Base-by-base conservation (phyloP, 2,888 invertebrate species). In the Ophion costatus region DNA sequence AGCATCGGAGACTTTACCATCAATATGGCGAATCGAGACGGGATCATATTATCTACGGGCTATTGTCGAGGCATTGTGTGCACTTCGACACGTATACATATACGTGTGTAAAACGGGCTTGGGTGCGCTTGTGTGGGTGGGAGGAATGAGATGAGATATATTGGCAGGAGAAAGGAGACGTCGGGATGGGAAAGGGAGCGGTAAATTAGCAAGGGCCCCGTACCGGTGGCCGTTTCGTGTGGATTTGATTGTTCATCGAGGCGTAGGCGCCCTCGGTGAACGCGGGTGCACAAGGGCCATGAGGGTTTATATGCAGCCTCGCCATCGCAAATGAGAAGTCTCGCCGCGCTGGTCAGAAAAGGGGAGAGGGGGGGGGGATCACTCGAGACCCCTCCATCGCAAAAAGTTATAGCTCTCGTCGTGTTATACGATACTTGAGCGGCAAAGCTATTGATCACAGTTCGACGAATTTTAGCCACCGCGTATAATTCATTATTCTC, bases 21-120 rank as follows among this genome's bases (percentile, higher is more conserved):
- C 85, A 83, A 85, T 83, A 85, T 80, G 83, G 83, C 85, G 85
- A 85, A 85, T 85, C 74, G 85, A 74, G 83, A 82, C 73, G 74
- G 80, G 83, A 83, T 83, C 77, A 74, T 80, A 83, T 83, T 85
- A 85, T 82, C 85, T 74, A 80, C 77, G 85, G 82, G 24, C 83
- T 73, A 85, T 85, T 83, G 83, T 85, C 83, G 77, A 56, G 56
- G 61, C 45, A 71, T 85, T 80, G 76, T 80, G 73, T 45, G 57
- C 59, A 45, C 51, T 45, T 42, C 51, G 33, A 75, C 24, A 45
- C 59, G 33, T 17, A 61, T 33, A 75, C 24, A 17, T 61, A 61
- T n/a, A 73, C 51, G 20, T 75, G 51, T 56, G 17, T 70, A 69
- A 22, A 45, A 38, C 17, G 42, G 22, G 42, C 20, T 20, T 45